A percentile compares a stretch with the other conserved stretches of the same genome.
Conservation (phyloP, 2,113 vertebrate genomes). For the Platanista minor region DNA sequence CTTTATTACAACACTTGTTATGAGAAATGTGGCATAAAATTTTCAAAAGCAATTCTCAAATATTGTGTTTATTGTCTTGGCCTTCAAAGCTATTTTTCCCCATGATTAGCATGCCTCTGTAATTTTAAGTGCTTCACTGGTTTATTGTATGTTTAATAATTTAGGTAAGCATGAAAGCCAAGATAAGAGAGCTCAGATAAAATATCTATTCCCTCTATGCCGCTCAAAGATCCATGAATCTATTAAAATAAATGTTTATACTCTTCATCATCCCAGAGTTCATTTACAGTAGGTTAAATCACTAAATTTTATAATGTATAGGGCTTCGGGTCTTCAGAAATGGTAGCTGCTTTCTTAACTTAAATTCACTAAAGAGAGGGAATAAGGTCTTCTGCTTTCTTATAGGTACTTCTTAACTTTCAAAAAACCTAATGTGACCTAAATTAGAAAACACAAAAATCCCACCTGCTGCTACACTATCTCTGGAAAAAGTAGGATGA, state of each 20-base stretch:
- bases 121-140: conserved; percentile 46
- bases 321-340: background rate
- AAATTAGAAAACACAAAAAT: background rate
- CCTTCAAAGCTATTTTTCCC: conserved; percentile 31
- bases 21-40: conserved; percentile 57
- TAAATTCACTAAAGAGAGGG: background rate
- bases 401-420: background rate
- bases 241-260: conserved; percentile 49
- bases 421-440: background rate
- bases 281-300: background rate
- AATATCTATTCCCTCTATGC: background rate
- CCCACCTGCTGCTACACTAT: background rate
- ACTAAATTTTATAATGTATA: background rate
- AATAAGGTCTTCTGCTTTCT: background rate
- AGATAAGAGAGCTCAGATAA: conserved; percentile 42
- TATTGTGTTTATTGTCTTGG: conserved; percentile 34
- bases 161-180: conserved; percentile 23
- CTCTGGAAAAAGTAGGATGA: background rate
- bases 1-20: conserved; percentile 53
- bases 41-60: conserved; percentile 66
- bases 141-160: conserved; percentile 65
- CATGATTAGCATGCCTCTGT: conserved; percentile 53
- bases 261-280: background rate
- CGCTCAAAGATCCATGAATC: conserved; percentile 4
- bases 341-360: background rate